Conservation (phyloP, 2,888 invertebrate species). For the Euzophera pinguis region DNA sequence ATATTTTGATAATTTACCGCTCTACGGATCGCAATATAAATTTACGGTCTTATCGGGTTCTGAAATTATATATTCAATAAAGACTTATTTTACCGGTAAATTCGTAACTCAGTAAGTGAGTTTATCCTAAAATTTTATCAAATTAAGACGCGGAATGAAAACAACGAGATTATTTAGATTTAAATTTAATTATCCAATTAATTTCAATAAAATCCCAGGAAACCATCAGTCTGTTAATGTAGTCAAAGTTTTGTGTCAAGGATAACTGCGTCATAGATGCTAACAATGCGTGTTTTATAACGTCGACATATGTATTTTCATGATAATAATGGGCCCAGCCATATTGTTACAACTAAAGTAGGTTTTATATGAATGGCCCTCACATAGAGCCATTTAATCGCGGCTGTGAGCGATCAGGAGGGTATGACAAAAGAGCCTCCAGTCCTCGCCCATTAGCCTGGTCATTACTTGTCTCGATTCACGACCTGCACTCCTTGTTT, state of each 20-base stretch:
- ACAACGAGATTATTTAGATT: too few species aligned
- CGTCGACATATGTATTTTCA: background rate
- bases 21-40: slow-evolving; percentile 7
- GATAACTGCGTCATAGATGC: too few species aligned
- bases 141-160: background rate
- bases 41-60: slow-evolving; percentile 6
- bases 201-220: too few species aligned
- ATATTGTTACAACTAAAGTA: slow-evolving; percentile 1
- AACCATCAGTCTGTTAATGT: background rate
- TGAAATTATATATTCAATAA: slow-evolving; percentile 10
- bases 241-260: too few species aligned
- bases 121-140: background rate
- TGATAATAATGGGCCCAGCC: background rate
- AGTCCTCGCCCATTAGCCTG: slow-evolving; percentile 41
- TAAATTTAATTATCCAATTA: too few species aligned
- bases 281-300: background rate
- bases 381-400: slow-evolving; percentile 25
- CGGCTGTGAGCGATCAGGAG: slow-evolving; percentile 31
- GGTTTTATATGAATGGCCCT: slow-evolving; percentile 24
- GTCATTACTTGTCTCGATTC: slow-evolving; percentile 48
- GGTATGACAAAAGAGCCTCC: slow-evolving; percentile 42
- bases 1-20: background rate
- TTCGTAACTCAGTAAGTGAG: background rate
- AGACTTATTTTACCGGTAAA: background rate
- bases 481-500: slow-evolving; percentile 40